Evolutionary conservation across 2,888 invertebrate genomes (phyloP).

Genomic region (Epistrophe eligans): DNA sequence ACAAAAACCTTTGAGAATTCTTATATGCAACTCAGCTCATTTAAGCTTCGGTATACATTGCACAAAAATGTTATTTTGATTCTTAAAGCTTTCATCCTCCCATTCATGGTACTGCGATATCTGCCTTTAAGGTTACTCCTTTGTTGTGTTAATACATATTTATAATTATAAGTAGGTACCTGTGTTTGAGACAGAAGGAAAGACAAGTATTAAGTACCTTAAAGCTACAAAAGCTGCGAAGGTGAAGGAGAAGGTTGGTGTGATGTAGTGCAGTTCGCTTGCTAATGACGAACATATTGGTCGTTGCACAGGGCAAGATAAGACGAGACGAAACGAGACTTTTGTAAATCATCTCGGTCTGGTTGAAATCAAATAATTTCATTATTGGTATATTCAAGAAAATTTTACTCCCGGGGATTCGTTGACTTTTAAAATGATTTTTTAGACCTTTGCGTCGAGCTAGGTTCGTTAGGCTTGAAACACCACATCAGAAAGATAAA

Average conservation of each 20-base stretch:
- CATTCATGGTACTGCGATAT: conserved; percentile 26
- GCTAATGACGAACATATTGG: no score
- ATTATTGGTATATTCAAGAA: no score
- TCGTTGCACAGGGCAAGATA: no score
- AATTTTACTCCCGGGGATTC: no score
- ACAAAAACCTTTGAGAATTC: conserved; percentile 28
- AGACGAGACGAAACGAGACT: no score
- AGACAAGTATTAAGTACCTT: background rate
- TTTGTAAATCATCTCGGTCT: no score
- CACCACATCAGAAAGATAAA: no score
- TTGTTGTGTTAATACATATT: conserved; percentile 53
- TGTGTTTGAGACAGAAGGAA: background rate
- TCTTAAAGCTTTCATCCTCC: conserved; percentile 36
- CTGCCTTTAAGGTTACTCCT: conserved; percentile 54
- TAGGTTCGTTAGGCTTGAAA: no score
- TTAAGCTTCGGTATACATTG: background rate
- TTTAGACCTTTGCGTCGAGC: no score
- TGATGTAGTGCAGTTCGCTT: no score
- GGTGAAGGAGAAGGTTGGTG: background rate
- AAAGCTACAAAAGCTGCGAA: background rate
- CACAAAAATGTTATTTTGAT: conserved; percentile 55
- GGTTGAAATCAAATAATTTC: no score
- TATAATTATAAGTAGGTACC: conserved; percentile 6
- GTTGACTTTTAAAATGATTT: no score
- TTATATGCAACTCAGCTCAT: conserved; percentile 40